Evolutionary conservation across 2,113 vertebrate genomes (phyloP).

Genomic region (Pomatorhinus ruficollis): DNA sequence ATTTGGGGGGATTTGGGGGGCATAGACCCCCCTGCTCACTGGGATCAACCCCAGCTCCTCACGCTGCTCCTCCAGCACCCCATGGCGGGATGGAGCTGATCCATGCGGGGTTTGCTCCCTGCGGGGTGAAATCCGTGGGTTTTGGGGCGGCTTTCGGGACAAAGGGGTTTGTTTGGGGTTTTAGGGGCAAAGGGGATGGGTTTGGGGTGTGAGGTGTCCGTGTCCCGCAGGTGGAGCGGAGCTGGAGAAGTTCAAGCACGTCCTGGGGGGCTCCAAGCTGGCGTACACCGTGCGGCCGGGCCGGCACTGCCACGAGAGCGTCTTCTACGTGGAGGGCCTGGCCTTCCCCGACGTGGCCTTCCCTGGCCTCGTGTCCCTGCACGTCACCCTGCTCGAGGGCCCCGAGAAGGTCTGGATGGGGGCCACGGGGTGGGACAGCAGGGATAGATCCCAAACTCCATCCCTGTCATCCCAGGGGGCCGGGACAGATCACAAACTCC

Average conservation of each 20-base stretch:
- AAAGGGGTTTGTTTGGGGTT: too few relatives aligned
- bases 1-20: neutral
- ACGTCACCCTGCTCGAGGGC: slow-evolving; percentile 84
- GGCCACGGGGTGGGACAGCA: neutral
- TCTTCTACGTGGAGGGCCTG: slow-evolving; percentile 88
- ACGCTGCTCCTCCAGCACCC: neutral
- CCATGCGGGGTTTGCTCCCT: fast-evolving
- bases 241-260: neutral
- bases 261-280: slow-evolving; percentile 58
- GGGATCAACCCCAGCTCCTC: neutral
- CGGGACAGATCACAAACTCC: neutral
- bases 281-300: slow-evolving; percentile 34
- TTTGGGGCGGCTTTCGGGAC: neutral
- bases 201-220: too few relatives aligned
- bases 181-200: neutral
- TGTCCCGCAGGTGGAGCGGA: neutral
- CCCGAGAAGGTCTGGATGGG: neutral
- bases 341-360: slow-evolving; percentile 83
- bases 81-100: fast-evolving
- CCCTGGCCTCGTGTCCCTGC: slow-evolving; percentile 79
- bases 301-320: slow-evolving; percentile 19
- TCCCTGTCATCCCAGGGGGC: neutral
- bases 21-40: fast-evolving
- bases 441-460: neutral
- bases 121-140: neutral